phyloP scores from a whole-genome alignment of 2,888 invertebrate species.

The Malacosoma neustria region DNA sequence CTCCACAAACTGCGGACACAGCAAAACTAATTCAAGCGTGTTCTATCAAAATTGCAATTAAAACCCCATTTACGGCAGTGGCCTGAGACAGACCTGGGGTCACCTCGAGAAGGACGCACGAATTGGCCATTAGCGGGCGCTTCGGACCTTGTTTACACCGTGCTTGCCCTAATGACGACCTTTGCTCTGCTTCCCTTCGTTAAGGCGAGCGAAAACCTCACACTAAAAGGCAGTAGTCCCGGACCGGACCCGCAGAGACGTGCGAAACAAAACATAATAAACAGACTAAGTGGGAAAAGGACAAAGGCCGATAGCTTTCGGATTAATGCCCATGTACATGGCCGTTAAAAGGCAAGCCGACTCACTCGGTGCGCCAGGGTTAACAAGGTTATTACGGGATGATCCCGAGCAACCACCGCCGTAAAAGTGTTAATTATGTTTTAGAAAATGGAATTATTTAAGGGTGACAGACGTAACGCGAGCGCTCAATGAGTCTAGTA shows the following conservation, averaged over 20 bases:
- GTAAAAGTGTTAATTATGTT: slow-evolving; percentile 74
- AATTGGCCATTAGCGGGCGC: slow-evolving; percentile 75
- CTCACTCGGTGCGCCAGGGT: slow-evolving; percentile 65
- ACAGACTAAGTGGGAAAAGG: slow-evolving; percentile 44
- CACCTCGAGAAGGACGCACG: slow-evolving; percentile 69
- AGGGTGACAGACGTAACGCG: slow-evolving; percentile 6
- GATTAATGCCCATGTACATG: slow-evolving; percentile 71
- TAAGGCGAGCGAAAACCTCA: slow-evolving; percentile 74
- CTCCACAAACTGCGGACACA: slow-evolving; percentile 28
- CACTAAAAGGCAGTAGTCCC: slow-evolving; percentile 71
- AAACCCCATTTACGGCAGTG: slow-evolving; percentile 65
- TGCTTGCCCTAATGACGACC: slow-evolving; percentile 76
- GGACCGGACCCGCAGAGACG: slow-evolving; percentile 59
- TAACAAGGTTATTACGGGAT: slow-evolving; percentile 75
- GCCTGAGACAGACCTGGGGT: slow-evolving; percentile 64
- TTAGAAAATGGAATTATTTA: slow-evolving; percentile 51
- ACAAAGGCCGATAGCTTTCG: slow-evolving; percentile 68
- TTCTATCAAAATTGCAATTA: slow-evolving; percentile 72
- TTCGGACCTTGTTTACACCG: slow-evolving; percentile 74
- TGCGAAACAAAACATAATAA: slow-evolving; percentile 46
- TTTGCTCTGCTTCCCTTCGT: slow-evolving; percentile 75
- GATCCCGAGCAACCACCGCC: slow-evolving; percentile 66
- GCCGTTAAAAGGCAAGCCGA: slow-evolving; percentile 71
- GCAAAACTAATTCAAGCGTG: slow-evolving; percentile 58
- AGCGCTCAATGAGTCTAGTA: too few species aligned